phyloP scores from a whole-genome alignment of 2,888 invertebrate genomes.

The Dorcus parallelipipedus region DNA sequence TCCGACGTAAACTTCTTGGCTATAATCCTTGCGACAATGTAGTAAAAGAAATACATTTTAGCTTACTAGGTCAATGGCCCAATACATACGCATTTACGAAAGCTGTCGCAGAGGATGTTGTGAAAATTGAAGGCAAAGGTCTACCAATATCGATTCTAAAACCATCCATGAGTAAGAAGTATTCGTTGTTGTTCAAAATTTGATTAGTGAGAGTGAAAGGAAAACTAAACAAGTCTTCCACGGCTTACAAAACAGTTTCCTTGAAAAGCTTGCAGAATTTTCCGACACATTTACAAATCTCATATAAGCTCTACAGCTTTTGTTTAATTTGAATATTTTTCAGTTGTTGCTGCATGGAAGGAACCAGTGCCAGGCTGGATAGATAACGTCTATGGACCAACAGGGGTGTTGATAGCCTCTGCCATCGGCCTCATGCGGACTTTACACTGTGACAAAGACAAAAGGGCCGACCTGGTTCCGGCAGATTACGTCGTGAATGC shows the following conservation, averaged over 20 bases:
- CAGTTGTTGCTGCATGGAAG: constrained; percentile 64
- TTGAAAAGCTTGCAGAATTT: too few species aligned
- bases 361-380: constrained; percentile 83
- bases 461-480: constrained; percentile 71
- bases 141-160: constrained; percentile 80
- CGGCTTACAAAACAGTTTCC: too few species aligned
- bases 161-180: constrained; percentile 72
- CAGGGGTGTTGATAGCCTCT: constrained; percentile 68
- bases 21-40: background rate
- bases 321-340: constrained; percentile 19
- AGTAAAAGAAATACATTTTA: constrained; percentile 39
- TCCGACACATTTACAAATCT: too few species aligned
- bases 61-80: constrained; percentile 71
- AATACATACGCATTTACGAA: constrained; percentile 93
- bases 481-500: constrained; percentile 63
- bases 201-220: too few species aligned
- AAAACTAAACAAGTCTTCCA: too few species aligned
- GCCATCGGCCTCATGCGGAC: constrained; percentile 74
- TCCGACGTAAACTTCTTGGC: constrained; percentile 51
- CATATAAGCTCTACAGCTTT: too few species aligned
- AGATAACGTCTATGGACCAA: constrained; percentile 90
- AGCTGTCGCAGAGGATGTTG: constrained; percentile 77
- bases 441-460: constrained; percentile 68
- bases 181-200: background rate
- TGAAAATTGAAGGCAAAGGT: constrained; percentile 61